Evolutionary conservation across 2,888 invertebrate genomes (phyloP).

Genomic region (Ecliptopera silaceata): DNA sequence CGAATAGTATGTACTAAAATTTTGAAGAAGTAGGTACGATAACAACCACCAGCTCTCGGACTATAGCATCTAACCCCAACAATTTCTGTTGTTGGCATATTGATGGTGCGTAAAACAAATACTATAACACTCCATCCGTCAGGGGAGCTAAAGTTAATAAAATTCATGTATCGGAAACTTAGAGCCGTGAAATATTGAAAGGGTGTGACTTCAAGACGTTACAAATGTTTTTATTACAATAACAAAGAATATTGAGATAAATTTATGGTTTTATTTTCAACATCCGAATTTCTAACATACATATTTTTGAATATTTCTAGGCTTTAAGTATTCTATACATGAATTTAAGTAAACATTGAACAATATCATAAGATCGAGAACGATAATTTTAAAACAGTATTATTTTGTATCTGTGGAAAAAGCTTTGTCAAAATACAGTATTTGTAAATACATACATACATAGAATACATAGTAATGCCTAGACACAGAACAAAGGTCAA

Average conservation of each 20-base stretch:
- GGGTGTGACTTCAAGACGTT: constrained; percentile 45
- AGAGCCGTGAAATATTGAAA: constrained; percentile 78
- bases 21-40: neutral
- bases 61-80: constrained; percentile 50
- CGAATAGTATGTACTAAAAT: no score
- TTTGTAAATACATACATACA: no score
- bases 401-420: no score
- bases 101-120: constrained; percentile 81
- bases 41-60: neutral
- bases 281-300: no score
- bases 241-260: constrained; percentile 12
- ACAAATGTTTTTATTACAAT: constrained; percentile 44
- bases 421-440: no score
- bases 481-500: no score
- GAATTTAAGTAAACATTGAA: no score
- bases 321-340: no score
- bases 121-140: constrained; percentile 72
- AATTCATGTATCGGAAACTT: constrained; percentile 83
- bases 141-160: constrained; percentile 78
- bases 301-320: no score
- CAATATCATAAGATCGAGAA: no score
- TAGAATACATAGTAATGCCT: no score
- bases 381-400: no score
- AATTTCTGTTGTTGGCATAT: constrained; percentile 60
- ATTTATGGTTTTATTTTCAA: constrained; percentile 4